Conservation (phyloP, 2,113 vertebrate species). For the Poeciliopsis prolifica region DNA sequence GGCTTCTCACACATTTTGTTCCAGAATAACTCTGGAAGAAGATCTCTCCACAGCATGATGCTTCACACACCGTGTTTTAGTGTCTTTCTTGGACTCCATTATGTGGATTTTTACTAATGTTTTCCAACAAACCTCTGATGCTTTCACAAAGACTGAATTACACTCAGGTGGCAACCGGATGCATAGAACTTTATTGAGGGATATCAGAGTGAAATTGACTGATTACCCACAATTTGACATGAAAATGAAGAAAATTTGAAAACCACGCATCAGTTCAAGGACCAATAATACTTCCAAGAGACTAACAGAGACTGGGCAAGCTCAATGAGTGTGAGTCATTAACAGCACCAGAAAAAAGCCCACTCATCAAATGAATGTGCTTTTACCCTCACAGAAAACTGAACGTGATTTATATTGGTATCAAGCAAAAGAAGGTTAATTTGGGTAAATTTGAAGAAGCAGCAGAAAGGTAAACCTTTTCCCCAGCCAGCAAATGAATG, state of each 20-base stretch:
- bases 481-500: conserved; percentile 54
- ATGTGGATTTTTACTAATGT: neutral
- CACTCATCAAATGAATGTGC: conserved; percentile 32
- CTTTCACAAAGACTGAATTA: no score
- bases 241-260: neutral
- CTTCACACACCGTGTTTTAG: no score
- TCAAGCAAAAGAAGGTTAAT: conserved; percentile 40
- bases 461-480: conserved; percentile 42
- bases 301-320: conserved; percentile 7
- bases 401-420: conserved; percentile 21
- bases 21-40: no score
- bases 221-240: no score
- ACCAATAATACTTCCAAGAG: neutral
- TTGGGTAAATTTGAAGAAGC: conserved; percentile 23
- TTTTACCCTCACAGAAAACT: conserved; percentile 29
- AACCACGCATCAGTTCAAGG: neutral
- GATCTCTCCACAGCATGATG: no score
- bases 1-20: no score
- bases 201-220: no score
- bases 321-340: conserved; percentile 28
- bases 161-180: no score
- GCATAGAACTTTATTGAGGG: no score
- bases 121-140: no score
- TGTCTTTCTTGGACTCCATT: no score
- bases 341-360: conserved; percentile 28